Conservation (phyloP, 37 sponge, comb jelly and placozoan species). For the Haliclona indistincta region DNA sequence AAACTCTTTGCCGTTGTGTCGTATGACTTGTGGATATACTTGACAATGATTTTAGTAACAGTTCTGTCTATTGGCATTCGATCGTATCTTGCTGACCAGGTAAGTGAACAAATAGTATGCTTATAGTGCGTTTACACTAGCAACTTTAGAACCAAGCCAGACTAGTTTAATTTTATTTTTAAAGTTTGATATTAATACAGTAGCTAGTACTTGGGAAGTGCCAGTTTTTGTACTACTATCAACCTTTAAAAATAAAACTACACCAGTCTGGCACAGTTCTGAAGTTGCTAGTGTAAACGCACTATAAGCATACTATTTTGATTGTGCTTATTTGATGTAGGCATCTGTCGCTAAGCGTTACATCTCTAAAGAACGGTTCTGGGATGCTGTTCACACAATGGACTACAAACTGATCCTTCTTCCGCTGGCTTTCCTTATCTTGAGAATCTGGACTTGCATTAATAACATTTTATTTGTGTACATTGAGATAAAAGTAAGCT, state of each 20-base stretch:
- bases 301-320: not conserved
- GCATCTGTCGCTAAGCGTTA: not conserved
- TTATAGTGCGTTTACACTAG: no score
- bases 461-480: slow-evolving; percentile 18
- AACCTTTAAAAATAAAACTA: no score
- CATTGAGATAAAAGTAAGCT: not conserved
- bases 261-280: no score
- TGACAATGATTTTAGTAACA: slow-evolving; percentile 50
- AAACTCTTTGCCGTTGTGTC: slow-evolving; percentile 36
- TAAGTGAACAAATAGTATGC: slow-evolving; percentile 1
- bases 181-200: no score
- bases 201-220: no score
- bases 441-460: slow-evolving; percentile 44
- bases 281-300: no score
- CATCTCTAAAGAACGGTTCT: not conserved
- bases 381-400: slow-evolving; percentile 7
- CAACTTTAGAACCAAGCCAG: no score
- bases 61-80: slow-evolving; percentile 46
- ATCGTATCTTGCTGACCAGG: slow-evolving; percentile 37
- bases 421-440: slow-evolving; percentile 50
- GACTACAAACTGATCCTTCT: slow-evolving; percentile 60
- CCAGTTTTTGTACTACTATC: no score
- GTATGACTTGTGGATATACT: slow-evolving; percentile 75
- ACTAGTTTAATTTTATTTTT: no score
- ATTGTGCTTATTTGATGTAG: not conserved